Percentiles rank a stretch among this genome's conserved stretches.
These are phyloP conservation scores for Paramuricea clavata DNA, from an alignment of 92 coral and sea anemone genomes.

Conservation along the genomic window DNA sequence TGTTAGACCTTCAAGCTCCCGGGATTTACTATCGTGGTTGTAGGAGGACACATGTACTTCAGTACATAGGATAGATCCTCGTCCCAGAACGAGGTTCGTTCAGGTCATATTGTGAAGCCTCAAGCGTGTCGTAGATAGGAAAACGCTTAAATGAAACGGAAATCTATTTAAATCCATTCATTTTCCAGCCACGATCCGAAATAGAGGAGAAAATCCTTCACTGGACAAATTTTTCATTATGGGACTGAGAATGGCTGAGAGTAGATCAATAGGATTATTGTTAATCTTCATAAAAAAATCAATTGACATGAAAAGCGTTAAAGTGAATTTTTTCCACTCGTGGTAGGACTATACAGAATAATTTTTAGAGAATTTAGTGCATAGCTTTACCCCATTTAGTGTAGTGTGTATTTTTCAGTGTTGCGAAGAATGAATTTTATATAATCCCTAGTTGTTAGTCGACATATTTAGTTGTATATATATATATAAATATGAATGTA, in stretches of 20 bases:
- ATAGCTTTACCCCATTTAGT: not conserved
- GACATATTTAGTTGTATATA: not conserved
- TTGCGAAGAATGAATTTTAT: not conserved
- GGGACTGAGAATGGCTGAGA: not conserved
- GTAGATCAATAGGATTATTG: slow-evolving; percentile 38
- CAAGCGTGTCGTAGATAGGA: not conserved
- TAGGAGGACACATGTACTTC: not conserved
- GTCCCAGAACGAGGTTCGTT: not conserved
- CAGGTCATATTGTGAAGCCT: not conserved
- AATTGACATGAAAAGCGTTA: not conserved
- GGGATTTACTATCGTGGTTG: not conserved
- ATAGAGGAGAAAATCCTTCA: not conserved
- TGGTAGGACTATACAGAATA: not conserved
- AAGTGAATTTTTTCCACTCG: slow-evolving; percentile 1
- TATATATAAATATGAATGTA: not conserved
- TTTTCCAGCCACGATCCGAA: not conserved
- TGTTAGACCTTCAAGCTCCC: not conserved
- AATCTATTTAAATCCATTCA: not conserved
- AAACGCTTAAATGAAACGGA: slow-evolving; percentile 4
- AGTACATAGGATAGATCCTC: not conserved
- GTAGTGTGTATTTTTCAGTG: not conserved
- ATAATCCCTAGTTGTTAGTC: not conserved
- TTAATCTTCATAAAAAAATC: slow-evolving; percentile 40
- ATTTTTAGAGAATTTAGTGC: not conserved
- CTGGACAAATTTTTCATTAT: slow-evolving; percentile 1